Conservation (phyloP, 1,140 invertebrate species). For the Stegodyphus dumicola region DNA sequence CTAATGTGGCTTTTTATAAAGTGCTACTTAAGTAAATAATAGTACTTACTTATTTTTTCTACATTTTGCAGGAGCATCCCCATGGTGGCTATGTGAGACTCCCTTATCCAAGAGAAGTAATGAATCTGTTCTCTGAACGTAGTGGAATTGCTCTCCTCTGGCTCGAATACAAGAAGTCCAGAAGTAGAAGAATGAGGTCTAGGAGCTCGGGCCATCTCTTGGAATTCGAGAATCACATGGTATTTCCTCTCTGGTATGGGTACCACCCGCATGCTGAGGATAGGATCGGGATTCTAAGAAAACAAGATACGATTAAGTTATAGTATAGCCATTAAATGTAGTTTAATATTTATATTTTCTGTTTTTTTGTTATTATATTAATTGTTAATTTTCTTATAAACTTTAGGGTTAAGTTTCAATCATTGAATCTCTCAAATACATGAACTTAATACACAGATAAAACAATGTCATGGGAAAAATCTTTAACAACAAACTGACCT, state of each 20-base stretch:
- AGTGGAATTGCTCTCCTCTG: not conserved
- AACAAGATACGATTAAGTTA: not conserved
- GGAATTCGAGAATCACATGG: slow-evolving; percentile 48
- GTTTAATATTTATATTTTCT: no score
- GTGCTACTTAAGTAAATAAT: no score
- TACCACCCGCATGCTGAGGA: slow-evolving; percentile 42
- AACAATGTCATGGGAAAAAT: no score
- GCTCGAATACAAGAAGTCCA: slow-evolving; percentile 12
- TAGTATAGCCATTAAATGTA: no score
- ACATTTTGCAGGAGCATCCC: slow-evolving; percentile 41
- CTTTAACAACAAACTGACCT: no score
- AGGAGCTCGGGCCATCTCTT: slow-evolving; percentile 6
- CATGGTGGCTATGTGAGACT: slow-evolving; percentile 19
- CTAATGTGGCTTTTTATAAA: no score
- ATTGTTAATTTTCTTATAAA: no score
- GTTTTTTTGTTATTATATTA: no score
- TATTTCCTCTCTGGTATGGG: slow-evolving; percentile 50
- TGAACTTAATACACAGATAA: no score
- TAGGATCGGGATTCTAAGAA: slow-evolving; percentile 44
- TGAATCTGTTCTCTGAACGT: not conserved
- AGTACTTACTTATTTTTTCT: slow-evolving; percentile 34
- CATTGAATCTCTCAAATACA: no score
- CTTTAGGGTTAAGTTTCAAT: no score
- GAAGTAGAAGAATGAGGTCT: slow-evolving; percentile 3
- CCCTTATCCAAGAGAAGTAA: slow-evolving; percentile 22